Evolutionary conservation across 2,797 vertebrate genomes (phyloP).

Genomic region (Atherinosoma microstoma): DNA sequence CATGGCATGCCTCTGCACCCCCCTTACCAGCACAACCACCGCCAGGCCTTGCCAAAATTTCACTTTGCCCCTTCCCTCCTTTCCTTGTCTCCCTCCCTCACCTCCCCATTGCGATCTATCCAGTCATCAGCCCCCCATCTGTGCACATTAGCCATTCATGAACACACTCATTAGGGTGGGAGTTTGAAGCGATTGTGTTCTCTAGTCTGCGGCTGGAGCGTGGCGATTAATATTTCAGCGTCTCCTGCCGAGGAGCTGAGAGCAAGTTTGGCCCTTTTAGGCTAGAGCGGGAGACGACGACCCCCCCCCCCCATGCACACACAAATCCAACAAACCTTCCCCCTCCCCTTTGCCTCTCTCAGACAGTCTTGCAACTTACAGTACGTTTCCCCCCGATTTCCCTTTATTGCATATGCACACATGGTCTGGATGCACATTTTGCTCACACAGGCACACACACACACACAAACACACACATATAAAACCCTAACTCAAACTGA

Average conservation of each 20-base stretch:
- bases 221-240: constrained; percentile 87
- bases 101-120: constrained; percentile 73
- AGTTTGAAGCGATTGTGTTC: constrained; percentile 86
- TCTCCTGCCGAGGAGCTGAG: constrained; percentile 84
- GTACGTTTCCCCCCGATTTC: constrained; percentile 54
- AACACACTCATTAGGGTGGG: constrained; percentile 84
- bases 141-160: constrained; percentile 86
- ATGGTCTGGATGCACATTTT: constrained; percentile 45
- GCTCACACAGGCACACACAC: constrained; percentile 17
- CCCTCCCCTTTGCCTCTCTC: constrained; percentile 30
- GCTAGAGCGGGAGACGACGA: constrained; percentile 49
- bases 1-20: constrained; percentile 67
- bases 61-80: constrained; percentile 39
- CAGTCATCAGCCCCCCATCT: constrained; percentile 83
- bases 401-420: constrained; percentile 59
- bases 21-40: constrained; percentile 32
- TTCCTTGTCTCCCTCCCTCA: constrained; percentile 42
- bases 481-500: constrained; percentile 80
- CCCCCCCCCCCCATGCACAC: constrained; percentile 13
- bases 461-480: constrained; percentile 41
- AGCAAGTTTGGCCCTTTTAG: constrained; percentile 81
- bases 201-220: constrained; percentile 81
- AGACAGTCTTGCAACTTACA: constrained; percentile 60
- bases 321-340: constrained; percentile 29
- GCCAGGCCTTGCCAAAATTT: constrained; percentile 60